phyloP scores from a whole-genome alignment of 2,797 vertebrate species.

The Corythornis leucogaster region DNA sequence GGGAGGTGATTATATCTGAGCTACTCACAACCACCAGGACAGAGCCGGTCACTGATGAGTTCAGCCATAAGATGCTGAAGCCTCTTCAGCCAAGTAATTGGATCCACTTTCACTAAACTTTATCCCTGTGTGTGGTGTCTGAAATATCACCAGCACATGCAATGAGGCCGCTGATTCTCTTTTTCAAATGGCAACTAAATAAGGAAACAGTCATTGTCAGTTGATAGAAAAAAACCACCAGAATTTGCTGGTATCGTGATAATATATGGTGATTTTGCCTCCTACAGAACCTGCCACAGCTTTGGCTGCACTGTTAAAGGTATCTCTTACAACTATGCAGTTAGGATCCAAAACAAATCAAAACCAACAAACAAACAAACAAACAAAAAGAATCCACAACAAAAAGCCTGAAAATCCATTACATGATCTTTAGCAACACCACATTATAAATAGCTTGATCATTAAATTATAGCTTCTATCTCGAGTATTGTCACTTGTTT shows the following conservation, averaged over 20 bases:
- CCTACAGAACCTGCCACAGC: neutral
- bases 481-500: neutral
- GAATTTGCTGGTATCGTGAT: neutral
- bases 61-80: neutral
- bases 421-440: neutral
- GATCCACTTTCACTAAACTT: neutral
- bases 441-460: neutral
- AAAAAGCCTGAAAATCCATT: neutral
- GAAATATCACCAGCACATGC: neutral
- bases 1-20: neutral
- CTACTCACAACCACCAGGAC: neutral
- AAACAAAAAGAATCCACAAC: neutral
- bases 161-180: neutral
- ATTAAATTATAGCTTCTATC: neutral
- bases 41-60: neutral
- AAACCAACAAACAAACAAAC: no score
- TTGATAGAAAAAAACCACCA: neutral
- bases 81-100: neutral
- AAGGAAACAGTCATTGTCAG: neutral
- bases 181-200: neutral
- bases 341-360: neutral
- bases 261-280: neutral
- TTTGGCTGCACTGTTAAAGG: neutral
- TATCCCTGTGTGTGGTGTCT: accelerated
- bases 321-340: neutral